Evolutionary conservation across 2,888 invertebrate genomes (phyloP).

Genomic region (Myopa testacea): DNA sequence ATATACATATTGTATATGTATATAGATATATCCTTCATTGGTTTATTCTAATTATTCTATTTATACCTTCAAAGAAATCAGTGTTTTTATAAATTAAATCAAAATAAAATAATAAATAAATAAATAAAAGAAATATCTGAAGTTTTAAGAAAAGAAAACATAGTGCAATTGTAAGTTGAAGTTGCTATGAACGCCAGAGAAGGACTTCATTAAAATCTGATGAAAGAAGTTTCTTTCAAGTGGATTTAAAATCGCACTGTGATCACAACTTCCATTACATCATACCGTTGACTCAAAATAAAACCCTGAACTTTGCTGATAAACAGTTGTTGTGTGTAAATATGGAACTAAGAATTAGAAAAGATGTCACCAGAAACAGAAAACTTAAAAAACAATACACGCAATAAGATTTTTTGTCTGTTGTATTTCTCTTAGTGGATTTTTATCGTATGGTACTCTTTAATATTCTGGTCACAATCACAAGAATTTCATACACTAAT

Average conservation of each 20-base stretch:
- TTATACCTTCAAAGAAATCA: neutral
- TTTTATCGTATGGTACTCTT: too few relatives aligned
- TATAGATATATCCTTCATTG: too few relatives aligned
- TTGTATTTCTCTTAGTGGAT: too few relatives aligned
- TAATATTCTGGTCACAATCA: too few relatives aligned
- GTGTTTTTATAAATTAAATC: neutral
- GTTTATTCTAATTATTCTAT: too few relatives aligned
- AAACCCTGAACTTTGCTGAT: constrained; percentile 2
- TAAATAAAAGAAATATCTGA: neutral
- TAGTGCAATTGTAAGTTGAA: constrained; percentile 44
- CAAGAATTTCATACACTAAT: too few relatives aligned
- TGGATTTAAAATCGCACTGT: neutral
- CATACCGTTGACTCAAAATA: neutral
- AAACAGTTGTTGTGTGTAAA: neutral
- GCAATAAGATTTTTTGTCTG: too few relatives aligned
- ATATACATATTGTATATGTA: too few relatives aligned
- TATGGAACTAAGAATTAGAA: too few relatives aligned
- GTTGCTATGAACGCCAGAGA: constrained; percentile 25
- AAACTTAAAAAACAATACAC: too few relatives aligned
- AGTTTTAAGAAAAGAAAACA: constrained; percentile 27
- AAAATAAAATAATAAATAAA: constrained; percentile 2
- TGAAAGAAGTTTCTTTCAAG: neutral
- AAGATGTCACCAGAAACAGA: too few relatives aligned
- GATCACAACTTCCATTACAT: constrained; percentile 9
- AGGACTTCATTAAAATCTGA: neutral